phyloP scores from a whole-genome alignment of 2,888 invertebrate species.

The Acanthoscelides obtectus region DNA sequence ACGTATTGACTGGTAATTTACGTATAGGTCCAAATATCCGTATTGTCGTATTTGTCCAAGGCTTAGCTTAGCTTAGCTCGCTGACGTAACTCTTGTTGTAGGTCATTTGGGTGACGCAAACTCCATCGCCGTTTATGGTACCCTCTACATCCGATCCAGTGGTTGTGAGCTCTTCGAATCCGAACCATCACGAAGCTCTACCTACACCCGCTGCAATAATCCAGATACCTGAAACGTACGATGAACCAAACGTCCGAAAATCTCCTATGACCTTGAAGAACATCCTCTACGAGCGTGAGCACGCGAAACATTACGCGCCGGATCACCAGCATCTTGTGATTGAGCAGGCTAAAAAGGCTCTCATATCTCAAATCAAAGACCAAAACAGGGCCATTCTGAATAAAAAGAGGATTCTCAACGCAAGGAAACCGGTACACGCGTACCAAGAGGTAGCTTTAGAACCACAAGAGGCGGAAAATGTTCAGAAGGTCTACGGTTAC shows the following conservation, averaged over 20 bases:
- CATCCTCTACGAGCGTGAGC: not conserved
- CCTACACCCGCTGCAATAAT: not conserved
- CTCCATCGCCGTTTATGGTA: not conserved
- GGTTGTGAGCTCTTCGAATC: not conserved
- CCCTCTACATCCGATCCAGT: not conserved
- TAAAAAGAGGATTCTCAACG: not conserved
- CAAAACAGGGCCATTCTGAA: conserved; percentile 18
- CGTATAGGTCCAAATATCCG: too few relatives aligned
- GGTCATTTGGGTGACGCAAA: not conserved
- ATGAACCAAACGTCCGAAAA: not conserved
- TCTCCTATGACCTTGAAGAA: not conserved
- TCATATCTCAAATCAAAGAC: conserved; percentile 13
- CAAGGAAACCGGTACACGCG: conserved; percentile 6
- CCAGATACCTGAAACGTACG: not conserved
- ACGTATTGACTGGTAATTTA: too few relatives aligned
- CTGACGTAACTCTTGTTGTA: not conserved
- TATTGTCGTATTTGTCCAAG: too few relatives aligned
- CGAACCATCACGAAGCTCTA: not conserved
- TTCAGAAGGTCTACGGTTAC: conserved; percentile 8
- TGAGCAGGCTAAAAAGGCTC: conserved; percentile 15
- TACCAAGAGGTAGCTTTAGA: conserved; percentile 19
- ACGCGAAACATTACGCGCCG: conserved; percentile 22
- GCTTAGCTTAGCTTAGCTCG: not conserved
- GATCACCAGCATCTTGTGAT: conserved; percentile 20
- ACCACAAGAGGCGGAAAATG: conserved; percentile 11